Conservation (phyloP, 2,113 vertebrate genomes). For the Sisor rabdophorus region DNA sequence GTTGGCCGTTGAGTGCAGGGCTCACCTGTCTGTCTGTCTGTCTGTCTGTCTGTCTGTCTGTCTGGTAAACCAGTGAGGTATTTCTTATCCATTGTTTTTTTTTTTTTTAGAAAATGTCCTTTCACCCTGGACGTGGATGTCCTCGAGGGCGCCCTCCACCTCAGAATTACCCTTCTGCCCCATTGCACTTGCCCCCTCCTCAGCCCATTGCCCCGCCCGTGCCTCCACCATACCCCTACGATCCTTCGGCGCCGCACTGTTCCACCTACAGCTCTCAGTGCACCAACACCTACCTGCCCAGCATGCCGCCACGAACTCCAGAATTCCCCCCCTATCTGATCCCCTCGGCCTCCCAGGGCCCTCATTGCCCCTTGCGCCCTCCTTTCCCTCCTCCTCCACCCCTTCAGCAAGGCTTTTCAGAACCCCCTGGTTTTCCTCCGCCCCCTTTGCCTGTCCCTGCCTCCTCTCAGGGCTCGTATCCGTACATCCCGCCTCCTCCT, state of each 20-base stretch:
- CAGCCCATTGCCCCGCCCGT: slow-evolving; percentile 70
- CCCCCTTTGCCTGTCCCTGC: slow-evolving; percentile 75
- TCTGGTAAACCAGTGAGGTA: background rate
- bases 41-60: too few relatives aligned
- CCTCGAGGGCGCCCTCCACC: slow-evolving; percentile 75
- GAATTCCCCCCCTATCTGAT: slow-evolving; percentile 88
- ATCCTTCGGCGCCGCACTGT: slow-evolving; percentile 69
- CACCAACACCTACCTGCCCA: slow-evolving; percentile 75
- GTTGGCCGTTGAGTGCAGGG: too few relatives aligned
- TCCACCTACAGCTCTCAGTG: slow-evolving; percentile 75
- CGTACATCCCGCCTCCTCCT: slow-evolving; percentile 73
- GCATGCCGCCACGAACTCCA: slow-evolving; percentile 77
- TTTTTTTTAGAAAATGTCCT: slow-evolving; percentile 78
- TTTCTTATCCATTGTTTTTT: background rate
- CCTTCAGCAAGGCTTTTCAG: slow-evolving; percentile 78
- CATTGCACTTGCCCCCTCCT: slow-evolving; percentile 75
- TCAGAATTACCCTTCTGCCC: slow-evolving; percentile 77
- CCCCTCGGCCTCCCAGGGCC: slow-evolving; percentile 71
- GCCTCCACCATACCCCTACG: slow-evolving; percentile 75
- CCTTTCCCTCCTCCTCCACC: slow-evolving; percentile 80
- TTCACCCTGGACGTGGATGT: slow-evolving; percentile 81
- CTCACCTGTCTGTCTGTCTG: background rate
- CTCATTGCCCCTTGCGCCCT: slow-evolving; percentile 77
- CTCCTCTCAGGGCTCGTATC: slow-evolving; percentile 75
- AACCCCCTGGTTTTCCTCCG: slow-evolving; percentile 85